Base-by-base conservation (phyloP, 2,888 invertebrate genomes). In the Drosophila demipolita region DNA sequence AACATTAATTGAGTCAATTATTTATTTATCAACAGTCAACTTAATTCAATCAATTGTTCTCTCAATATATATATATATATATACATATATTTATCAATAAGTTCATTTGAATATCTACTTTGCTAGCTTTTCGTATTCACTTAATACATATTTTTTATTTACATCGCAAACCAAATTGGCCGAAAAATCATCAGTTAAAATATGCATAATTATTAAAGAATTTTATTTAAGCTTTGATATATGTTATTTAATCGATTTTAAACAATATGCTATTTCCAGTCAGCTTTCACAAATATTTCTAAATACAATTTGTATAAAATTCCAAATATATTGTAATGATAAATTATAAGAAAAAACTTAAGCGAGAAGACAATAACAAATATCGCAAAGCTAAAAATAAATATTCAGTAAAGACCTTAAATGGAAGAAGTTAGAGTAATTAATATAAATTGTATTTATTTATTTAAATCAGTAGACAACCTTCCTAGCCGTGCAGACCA, bases 1-100 rank as follows among this genome's bases (percentile, higher is more conserved):
- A 26, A 45, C 42, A 52, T 49, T 40, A 58, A 53, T 35, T 45
- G 23, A 32, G 4, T 20, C 53, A 49, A 36, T 35, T 32, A 70
- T 45, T 45, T 38, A 63, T 20, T 38, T 38, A 12, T 32, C 35
- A 33, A 48, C 23, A 61, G 12, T 3, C 6, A 55, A n/a, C 57
- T 12, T 1, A 36, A 32, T 42, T 36, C 8, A 58, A 35, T 62
- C 40, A 12, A 63, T 55, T 61, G n/a, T 36, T 36, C 1, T 1
- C 17, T 36, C 42, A 20, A 12, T 1, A 20, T 12, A 12, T 12
- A 20, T 6, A 20, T 1, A 12, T 3, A 20, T 1, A 17, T 9
- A 17, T 26, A 26, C 3, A 15, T 6, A 2, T 6, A 45, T 7
- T 7, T 20, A 45, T 45, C 7, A 12, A 12, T 20, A 20, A 7